Evolutionary conservation across 1,140 invertebrate genomes (phyloP).

Genomic region (Macrobrachium rosenbergii): DNA sequence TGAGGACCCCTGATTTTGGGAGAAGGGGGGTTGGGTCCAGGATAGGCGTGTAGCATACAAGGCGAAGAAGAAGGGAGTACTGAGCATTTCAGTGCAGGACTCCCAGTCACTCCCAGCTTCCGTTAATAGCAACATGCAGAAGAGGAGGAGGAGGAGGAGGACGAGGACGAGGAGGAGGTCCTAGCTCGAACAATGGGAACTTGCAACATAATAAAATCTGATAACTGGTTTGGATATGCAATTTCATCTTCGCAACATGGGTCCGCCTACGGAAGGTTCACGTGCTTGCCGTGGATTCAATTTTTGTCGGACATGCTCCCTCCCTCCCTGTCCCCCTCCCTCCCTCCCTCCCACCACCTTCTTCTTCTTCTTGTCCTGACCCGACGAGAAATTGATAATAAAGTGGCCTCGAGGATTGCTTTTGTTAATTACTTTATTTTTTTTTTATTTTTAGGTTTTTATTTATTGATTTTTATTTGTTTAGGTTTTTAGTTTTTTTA

Average conservation of each 20-base stretch:
- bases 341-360: not conserved
- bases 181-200: conserved; percentile 44
- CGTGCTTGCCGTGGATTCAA: conserved; percentile 33
- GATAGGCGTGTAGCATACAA: too few species aligned
- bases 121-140: conserved; percentile 29
- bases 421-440: not conserved
- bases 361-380: not conserved
- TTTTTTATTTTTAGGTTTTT: not conserved
- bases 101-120: not conserved
- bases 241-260: conserved; percentile 39
- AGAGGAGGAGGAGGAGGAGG: too few species aligned
- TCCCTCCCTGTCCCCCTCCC: not conserved
- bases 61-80: too few species aligned
- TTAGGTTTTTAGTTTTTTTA: not conserved
- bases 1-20: too few species aligned
- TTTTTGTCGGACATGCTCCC: conserved; percentile 3
- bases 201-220: conserved; percentile 37
- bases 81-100: not conserved
- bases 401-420: not conserved
- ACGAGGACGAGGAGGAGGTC: not conserved
- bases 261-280: not conserved
- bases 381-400: too few species aligned
- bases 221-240: conserved; percentile 49
- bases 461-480: not conserved
- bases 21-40: too few species aligned